These are phyloP conservation scores for Catalaphyllia jardinei DNA, from an alignment of 64 coral and sea anemone genomes.

Conservation along the genomic window DNA sequence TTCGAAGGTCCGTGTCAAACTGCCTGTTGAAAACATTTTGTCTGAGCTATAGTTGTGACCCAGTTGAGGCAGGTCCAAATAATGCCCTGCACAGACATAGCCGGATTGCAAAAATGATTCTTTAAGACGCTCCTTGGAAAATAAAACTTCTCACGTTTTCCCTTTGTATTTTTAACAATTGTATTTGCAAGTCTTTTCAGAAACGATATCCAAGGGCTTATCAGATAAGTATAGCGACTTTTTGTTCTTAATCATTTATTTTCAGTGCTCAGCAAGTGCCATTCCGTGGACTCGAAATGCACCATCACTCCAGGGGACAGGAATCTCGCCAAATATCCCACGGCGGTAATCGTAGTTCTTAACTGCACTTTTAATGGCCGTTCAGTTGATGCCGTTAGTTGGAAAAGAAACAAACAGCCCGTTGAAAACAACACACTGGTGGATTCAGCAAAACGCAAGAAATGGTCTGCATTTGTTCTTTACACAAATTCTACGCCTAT, in stretches of 20 bases:
- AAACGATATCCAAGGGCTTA: not conserved
- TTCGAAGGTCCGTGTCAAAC: too few relatives aligned
- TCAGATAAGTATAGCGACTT: not conserved
- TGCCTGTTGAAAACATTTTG: not conserved
- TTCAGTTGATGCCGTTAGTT: not conserved
- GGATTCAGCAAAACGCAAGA: not conserved
- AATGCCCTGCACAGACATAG: too few relatives aligned
- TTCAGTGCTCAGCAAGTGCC: not conserved
- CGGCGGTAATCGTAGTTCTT: not conserved
- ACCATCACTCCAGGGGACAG: not conserved
- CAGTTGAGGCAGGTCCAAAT: too few relatives aligned
- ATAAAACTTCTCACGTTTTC: not conserved
- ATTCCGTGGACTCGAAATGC: not conserved
- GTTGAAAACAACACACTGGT: not conserved
- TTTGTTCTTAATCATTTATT: not conserved
- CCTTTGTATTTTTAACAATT: not conserved
- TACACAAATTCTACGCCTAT: not conserved
- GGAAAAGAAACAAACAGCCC: not conserved
- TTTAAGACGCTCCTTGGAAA: too few relatives aligned
- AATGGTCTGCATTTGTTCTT: slow-evolving; percentile 20
- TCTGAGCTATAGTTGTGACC: not conserved
- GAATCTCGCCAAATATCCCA: not conserved
- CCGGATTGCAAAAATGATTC: too few relatives aligned
- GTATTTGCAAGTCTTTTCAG: not conserved
- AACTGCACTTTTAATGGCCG: not conserved